A percentile compares a stretch with the other conserved stretches of the same genome.
These are phyloP conservation scores for Phymastichus coffea DNA, from an alignment of 1,140 invertebrate species.

Conservation along the genomic window DNA sequence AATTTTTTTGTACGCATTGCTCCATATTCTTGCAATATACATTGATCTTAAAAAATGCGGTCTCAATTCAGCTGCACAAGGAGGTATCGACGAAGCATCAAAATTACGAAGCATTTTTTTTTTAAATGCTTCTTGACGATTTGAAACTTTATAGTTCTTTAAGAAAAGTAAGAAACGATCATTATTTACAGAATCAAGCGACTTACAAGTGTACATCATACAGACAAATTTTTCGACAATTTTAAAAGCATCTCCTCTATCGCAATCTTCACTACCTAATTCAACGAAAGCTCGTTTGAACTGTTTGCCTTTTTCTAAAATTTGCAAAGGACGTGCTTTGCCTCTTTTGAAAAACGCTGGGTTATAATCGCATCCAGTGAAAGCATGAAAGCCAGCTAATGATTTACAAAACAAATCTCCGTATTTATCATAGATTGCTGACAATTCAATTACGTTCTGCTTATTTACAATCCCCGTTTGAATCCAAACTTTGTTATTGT, in stretches of 20 bases:
- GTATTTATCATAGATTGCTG: constrained; percentile 24
- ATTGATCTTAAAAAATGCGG: too few relatives aligned
- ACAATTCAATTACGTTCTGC: constrained; percentile 23
- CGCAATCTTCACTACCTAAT: constrained; percentile 7
- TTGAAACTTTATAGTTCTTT: too few relatives aligned
- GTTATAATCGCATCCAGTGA: constrained; percentile 35
- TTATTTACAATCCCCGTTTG: constrained; percentile 9
- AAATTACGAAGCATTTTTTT: too few relatives aligned
- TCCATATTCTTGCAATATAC: too few relatives aligned
- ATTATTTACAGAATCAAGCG: too few relatives aligned
- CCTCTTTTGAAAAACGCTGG: constrained; percentile 28
- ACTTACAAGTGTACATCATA: too few relatives aligned
- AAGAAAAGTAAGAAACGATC: too few relatives aligned
- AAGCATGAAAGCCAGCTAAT: constrained; percentile 34
- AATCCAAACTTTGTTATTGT: constrained; percentile 11
- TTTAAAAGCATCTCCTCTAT: constrained; percentile 9
- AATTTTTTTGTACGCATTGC: too few relatives aligned
- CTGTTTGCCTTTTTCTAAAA: constrained; percentile 16
- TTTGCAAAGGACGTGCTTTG: constrained; percentile 28
- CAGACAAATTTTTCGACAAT: constrained; percentile 31
- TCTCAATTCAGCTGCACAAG: too few relatives aligned
- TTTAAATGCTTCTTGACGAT: too few relatives aligned
- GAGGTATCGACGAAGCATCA: too few relatives aligned
- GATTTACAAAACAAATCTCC: constrained; percentile 27
- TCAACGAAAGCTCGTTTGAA: constrained; percentile 17